Percentiles rank a stretch among this genome's conserved stretches.
phyloP scores from a whole-genome alignment of 2,888 invertebrate species.

The Crocallis elinguaria region DNA sequence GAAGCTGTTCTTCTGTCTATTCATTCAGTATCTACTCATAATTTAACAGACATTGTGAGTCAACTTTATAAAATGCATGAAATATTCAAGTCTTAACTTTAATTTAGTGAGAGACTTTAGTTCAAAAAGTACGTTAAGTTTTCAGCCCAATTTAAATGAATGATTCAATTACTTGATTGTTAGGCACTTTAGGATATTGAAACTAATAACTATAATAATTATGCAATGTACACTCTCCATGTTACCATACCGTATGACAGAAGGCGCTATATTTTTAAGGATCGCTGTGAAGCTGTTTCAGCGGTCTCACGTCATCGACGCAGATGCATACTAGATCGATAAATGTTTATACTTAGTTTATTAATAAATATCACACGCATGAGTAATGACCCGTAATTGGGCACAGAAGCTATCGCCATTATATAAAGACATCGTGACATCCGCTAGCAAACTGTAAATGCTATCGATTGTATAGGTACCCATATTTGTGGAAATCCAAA shows the following conservation, averaged over 20 bases:
- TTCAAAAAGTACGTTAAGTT: background rate
- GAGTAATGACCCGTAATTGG: constrained; percentile 78
- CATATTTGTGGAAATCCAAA: constrained; percentile 30
- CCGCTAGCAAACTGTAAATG: constrained; percentile 71
- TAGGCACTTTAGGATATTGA: background rate
- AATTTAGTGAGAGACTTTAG: background rate
- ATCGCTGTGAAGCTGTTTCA: background rate
- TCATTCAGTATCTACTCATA: background rate
- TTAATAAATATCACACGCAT: constrained; percentile 74
- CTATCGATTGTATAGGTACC: constrained; percentile 52
- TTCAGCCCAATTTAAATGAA: background rate
- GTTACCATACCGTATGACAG: background rate
- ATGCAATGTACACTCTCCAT: too few relatives aligned
- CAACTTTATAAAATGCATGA: background rate
- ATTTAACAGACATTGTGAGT: background rate
- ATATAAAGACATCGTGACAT: constrained; percentile 79
- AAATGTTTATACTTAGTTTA: constrained; percentile 45
- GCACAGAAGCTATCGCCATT: constrained; percentile 72
- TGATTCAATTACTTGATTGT: background rate
- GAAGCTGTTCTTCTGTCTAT: too few relatives aligned
- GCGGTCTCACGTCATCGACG: constrained; percentile 4
- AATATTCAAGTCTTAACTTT: background rate
- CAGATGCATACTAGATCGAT: constrained; percentile 14
- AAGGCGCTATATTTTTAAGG: background rate
- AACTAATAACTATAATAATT: background rate